Evolutionary conservation across 2,113 vertebrate species (phyloP).

Genomic region (Chloroceryle aenea): DNA sequence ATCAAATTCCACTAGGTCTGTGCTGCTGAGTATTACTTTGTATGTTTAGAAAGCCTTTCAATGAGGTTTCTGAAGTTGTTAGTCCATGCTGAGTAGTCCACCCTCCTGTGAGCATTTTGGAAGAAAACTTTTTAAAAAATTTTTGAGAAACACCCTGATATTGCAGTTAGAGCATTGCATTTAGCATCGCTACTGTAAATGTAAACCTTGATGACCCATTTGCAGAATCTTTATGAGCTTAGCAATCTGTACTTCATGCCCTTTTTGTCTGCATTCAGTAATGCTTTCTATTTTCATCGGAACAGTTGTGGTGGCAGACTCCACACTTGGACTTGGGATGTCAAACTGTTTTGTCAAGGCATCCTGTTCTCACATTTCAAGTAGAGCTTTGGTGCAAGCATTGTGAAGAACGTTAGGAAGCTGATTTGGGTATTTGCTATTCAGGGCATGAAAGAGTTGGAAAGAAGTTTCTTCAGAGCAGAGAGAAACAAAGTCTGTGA

Average conservation of each 20-base stretch:
- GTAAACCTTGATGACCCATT: neutral
- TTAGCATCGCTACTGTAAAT: neutral
- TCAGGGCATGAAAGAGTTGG: slow-evolving; percentile 5
- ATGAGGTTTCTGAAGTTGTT: neutral
- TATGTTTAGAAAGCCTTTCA: neutral
- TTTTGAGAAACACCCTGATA: neutral
- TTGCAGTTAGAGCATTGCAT: neutral
- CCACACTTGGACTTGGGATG: neutral
- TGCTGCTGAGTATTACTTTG: neutral
- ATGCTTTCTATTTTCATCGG: slow-evolving; percentile 38
- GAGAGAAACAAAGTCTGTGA: neutral
- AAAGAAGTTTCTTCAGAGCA: neutral
- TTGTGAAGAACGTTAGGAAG: slow-evolving; percentile 12
- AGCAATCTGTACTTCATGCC: neutral
- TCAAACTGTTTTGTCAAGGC: neutral
- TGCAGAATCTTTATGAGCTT: neutral
- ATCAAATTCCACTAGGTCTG: neutral
- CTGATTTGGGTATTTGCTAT: neutral
- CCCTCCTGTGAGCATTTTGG: neutral
- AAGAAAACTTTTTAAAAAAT: neutral
- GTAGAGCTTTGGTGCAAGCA: neutral
- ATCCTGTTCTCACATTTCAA: neutral
- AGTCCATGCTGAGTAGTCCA: neutral
- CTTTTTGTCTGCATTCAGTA: neutral
- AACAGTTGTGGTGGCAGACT: slow-evolving; percentile 49